Evolutionary conservation across 2,113 vertebrate species (phyloP).

Genomic region (Chlorocebus sabaeus): DNA sequence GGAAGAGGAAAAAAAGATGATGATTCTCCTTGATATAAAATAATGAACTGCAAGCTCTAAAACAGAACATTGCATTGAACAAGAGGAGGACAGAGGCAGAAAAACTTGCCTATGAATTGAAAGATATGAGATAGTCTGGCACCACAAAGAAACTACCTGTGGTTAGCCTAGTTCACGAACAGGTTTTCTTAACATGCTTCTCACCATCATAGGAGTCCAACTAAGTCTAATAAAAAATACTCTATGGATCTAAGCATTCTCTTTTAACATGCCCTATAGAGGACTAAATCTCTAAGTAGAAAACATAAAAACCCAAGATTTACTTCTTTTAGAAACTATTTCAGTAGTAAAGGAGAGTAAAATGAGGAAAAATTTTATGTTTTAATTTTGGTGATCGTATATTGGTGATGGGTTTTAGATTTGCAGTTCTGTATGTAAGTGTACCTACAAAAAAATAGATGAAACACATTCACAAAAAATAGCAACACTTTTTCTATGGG

Average conservation of each 20-base stretch:
- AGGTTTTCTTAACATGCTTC: slow-evolving; percentile 4
- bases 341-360: slow-evolving; percentile 7
- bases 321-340: slow-evolving; percentile 44
- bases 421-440: background rate
- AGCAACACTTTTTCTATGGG: background rate
- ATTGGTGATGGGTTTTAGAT: background rate
- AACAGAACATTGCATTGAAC: background rate
- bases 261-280: background rate
- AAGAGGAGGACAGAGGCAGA: background rate
- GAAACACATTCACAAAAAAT: slow-evolving; percentile 16
- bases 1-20: background rate
- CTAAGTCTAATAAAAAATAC: slow-evolving; percentile 33
- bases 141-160: background rate
- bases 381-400: slow-evolving; percentile 26
- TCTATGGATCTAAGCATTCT: background rate
- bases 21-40: slow-evolving; percentile 37
- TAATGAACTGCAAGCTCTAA: slow-evolving; percentile 23
- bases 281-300: slow-evolving; percentile 16
- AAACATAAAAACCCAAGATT: slow-evolving; percentile 16
- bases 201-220: background rate
- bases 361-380: slow-evolving; percentile 20
- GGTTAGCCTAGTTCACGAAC: background rate
- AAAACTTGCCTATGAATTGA: background rate
- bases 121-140: background rate
- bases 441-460: background rate